Conservation (phyloP, 1,140 invertebrate species). For the Dendroctonus valens region DNA sequence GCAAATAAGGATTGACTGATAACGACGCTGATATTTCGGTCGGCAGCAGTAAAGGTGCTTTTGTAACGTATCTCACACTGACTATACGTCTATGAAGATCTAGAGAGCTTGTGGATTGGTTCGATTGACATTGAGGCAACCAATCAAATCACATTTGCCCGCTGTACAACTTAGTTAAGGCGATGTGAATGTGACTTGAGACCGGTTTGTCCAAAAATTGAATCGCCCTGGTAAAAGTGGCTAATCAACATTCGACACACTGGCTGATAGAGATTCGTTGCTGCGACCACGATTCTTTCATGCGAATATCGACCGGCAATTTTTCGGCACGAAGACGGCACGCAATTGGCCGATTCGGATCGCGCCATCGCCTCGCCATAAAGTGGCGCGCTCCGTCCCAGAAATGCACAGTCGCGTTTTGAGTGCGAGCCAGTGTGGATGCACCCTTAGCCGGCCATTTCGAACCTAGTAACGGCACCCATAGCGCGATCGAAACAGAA, state of each 20-base stretch:
- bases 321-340: conserved; percentile 30
- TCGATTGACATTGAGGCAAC: background rate
- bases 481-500: background rate
- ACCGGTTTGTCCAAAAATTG: background rate
- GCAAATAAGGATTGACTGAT: no score
- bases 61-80: background rate
- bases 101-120: background rate
- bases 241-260: conserved; percentile 2
- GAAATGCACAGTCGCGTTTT: conserved; percentile 13
- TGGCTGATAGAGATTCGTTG: conserved; percentile 21
- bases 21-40: no score
- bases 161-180: background rate
- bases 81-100: background rate
- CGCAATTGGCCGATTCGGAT: conserved; percentile 28
- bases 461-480: background rate
- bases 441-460: background rate
- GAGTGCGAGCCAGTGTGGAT: background rate
- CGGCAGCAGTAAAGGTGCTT: no score
- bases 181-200: background rate
- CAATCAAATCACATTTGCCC: background rate
- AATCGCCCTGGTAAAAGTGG: background rate
- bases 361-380: conserved; percentile 29
- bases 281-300: conserved; percentile 22
- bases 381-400: conserved; percentile 26
- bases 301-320: conserved; percentile 32